Evolutionary conservation across 2,113 vertebrate species (phyloP).

Genomic region (Rhynchopsitta pachyrhyncha): DNA sequence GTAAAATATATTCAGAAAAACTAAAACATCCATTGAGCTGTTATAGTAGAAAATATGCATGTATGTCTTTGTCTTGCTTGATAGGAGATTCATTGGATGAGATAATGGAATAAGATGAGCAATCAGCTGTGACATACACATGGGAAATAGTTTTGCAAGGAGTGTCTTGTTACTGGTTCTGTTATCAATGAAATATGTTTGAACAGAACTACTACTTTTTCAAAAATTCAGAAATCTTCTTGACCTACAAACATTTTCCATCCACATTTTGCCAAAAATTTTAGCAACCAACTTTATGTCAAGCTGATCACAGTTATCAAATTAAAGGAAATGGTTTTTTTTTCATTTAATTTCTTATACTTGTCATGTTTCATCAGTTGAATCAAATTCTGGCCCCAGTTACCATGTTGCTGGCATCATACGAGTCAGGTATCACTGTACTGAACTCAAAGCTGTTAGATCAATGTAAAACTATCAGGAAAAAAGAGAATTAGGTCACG

Average conservation of each 20-base stretch:
- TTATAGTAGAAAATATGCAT: neutral
- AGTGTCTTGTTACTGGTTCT: neutral
- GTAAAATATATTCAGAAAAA: neutral
- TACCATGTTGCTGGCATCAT: accelerated
- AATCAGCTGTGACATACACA: neutral
- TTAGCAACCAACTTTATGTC: neutral
- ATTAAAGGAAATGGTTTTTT: neutral
- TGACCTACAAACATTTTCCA: neutral
- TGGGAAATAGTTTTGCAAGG: neutral
- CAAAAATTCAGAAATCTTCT: neutral
- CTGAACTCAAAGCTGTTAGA: neutral
- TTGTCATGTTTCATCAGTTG: neutral
- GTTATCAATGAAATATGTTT: neutral
- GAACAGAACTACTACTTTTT: neutral
- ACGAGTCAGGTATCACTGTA: neutral
- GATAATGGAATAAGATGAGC: neutral
- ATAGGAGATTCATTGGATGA: neutral
- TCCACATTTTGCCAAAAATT: neutral
- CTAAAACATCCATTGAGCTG: neutral
- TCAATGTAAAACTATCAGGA: neutral
- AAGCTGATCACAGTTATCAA: neutral
- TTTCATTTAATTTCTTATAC: neutral
- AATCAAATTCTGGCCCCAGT: neutral
- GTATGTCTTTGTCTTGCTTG: neutral
- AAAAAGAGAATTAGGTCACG: neutral